Base-by-base conservation (phyloP, 2,113 vertebrate species). In the Bubo scandiacus region DNA sequence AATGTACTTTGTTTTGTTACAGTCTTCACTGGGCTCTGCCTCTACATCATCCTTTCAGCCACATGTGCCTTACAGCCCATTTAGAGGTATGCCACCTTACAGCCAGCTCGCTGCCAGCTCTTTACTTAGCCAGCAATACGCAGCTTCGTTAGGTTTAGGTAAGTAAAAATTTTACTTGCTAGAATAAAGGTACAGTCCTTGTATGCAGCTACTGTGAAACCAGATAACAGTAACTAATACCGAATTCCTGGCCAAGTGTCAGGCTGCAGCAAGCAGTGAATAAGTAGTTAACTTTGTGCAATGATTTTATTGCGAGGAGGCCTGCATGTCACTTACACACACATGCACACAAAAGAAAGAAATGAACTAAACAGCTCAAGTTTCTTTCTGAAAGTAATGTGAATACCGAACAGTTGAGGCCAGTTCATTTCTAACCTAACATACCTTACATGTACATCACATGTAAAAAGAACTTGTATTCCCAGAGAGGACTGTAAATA, bases 131-230 rank as follows among this genome's bases (percentile, higher is more conserved):
- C 99, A 99, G 93, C 99, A 99, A 95, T 99, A 99, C 49, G 98
- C 99, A 58, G 98, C 99, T 42, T 99, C 99, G 3, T 95, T 99
- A 91, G 99, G 99, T 81, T 97, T 99, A 91, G 99, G 99, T 99
- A 97, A 98, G 98, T 98, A 93, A 91, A 81, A 90, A 54, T 27
- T 47, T 94, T 51, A 58, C 84, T 95, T 90, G 84, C 78, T 96
- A 20, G 58, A 87, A 43, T 95, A 87, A 88, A 93, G 90, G 57
- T 87, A 10, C 10, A 10, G 40, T 65, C 45, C 66, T 77, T 88
- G 57, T 95, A 22, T 81, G 70, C 78, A 90, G 45, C 84, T 90
- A 20, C 70, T 40, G 34, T 85, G 87, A 91, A 65, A 87, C 15
- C 22, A 61, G 40, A 2, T 85, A 70, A 77, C 51, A 43, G 11